These are phyloP conservation scores for Campylomormyrus numenius DNA, from an alignment of 2,113 vertebrate genomes.

Conservation along the genomic window DNA sequence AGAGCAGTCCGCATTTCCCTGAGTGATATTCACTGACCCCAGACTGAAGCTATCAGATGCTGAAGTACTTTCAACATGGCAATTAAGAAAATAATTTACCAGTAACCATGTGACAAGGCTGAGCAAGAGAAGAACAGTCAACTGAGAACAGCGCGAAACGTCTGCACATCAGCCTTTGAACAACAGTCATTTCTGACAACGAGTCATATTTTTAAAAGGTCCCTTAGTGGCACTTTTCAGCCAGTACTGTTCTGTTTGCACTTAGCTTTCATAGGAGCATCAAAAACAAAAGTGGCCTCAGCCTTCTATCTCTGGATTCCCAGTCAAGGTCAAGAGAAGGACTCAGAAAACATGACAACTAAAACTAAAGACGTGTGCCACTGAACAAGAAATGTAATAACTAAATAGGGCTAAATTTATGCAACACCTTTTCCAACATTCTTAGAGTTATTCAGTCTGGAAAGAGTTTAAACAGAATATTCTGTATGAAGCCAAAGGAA, in stretches of 20 bases:
- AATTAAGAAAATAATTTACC: slow-evolving; percentile 8
- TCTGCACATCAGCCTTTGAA: background rate
- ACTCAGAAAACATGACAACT: background rate
- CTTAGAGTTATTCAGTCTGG: slow-evolving; percentile 23
- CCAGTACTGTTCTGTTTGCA: background rate
- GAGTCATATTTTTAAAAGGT: background rate
- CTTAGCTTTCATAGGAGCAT: background rate
- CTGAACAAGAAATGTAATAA: slow-evolving; percentile 28
- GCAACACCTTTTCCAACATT: background rate
- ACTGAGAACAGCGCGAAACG: background rate
- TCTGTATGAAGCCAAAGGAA: background rate
- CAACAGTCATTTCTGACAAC: background rate
- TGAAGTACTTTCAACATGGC: background rate
- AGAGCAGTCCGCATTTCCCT: background rate
- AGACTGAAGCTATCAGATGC: background rate
- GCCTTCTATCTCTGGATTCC: background rate
- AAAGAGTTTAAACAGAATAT: slow-evolving; percentile 4
- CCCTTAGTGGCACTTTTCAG: background rate
- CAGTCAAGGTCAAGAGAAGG: background rate
- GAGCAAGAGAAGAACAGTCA: background rate
- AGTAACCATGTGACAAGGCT: slow-evolving; percentile 10
- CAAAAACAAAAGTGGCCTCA: background rate
- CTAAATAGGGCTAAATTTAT: background rate
- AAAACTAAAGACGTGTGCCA: slow-evolving; percentile 9
- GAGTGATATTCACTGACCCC: background rate